Evolutionary conservation across 1,140 invertebrate species (phyloP).

Genomic region (Neodiprion lecontei): DNA sequence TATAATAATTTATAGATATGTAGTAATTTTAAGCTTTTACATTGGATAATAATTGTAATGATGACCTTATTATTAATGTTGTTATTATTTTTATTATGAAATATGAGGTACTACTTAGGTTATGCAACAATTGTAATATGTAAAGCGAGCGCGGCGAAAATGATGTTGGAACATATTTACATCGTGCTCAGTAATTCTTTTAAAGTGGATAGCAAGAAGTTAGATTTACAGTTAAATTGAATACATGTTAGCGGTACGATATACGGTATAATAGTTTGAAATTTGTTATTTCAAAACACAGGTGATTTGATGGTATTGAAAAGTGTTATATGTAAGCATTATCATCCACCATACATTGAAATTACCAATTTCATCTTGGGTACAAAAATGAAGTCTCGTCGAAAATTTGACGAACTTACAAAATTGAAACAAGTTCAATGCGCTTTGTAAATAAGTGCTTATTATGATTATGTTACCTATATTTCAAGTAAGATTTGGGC

Average conservation of each 20-base stretch:
- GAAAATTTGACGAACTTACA: too few species aligned
- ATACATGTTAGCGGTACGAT: background rate
- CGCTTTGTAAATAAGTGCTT: background rate
- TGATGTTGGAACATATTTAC: background rate
- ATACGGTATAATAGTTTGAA: background rate
- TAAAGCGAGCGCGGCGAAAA: background rate
- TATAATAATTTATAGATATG: constrained; percentile 2
- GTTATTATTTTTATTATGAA: background rate
- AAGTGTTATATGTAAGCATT: background rate
- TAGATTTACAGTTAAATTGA: background rate
- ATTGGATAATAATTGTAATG: background rate
- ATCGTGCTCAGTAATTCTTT: background rate
- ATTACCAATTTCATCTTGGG: background rate
- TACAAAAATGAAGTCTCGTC: background rate
- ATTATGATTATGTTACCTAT: background rate
- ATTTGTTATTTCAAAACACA: background rate
- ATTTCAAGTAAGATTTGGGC: too few species aligned
- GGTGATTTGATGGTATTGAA: background rate
- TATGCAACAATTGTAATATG: background rate
- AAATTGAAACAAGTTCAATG: background rate
- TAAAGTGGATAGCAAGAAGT: background rate
- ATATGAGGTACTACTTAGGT: too few species aligned
- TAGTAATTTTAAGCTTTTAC: constrained; percentile 2
- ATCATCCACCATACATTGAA: background rate
- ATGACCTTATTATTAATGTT: constrained; percentile 3